Base-by-base conservation (phyloP, 2,113 vertebrate genomes). In the Nesogale talazaci region DNA sequence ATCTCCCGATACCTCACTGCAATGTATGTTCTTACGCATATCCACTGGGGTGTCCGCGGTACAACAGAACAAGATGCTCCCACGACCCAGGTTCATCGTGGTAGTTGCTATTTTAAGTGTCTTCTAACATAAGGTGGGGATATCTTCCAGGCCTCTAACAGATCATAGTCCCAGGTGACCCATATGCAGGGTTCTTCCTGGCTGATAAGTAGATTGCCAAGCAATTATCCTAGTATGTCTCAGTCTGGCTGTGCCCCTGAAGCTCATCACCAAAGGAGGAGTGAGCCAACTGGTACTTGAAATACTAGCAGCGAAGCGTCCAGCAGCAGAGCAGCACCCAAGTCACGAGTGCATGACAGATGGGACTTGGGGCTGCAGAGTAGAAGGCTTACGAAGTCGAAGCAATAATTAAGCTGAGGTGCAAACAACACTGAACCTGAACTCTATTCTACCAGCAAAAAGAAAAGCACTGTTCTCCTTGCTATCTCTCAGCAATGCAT, bases 351-450 rank as follows among this genome's bases (percentile, higher is more conserved):
- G n/a, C n/a, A 14, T n/a, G n/a, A 72, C 69, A 72, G 17, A 69
- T 8, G 5, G n/a, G 69, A 17, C 17, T 1, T 20, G n/a, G n/a
- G 69, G 5, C 20, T 34, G 6, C 31, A 20, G 69, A 36, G n/a
- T 31, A 42, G 9, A 77, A 82, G 1, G 15, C 42, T 61, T 56
- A 52, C 22, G 92, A 92, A 93, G 72, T 1, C 10, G n/a, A 27
- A n/a, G 9, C 72, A 94, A 75, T 34, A 83, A 56, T 81, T 78
- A 52, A 93, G 84, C n/a, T 84, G 23, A 81, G 34, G 29, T 81
- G 11, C 22, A 88, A 86, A 63, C 42, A 29, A 19, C 63, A 10
- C 36, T 61, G 75, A 63, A 84, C 46, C 36, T 56, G 91, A 92
- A 89, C 34, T 90, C 69, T 63, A n/a, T 65, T 81, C 74, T 29